These are phyloP conservation scores for Orientallactaga sibirica DNA, from an alignment of 2,797 vertebrate species.

Conservation along the genomic window DNA sequence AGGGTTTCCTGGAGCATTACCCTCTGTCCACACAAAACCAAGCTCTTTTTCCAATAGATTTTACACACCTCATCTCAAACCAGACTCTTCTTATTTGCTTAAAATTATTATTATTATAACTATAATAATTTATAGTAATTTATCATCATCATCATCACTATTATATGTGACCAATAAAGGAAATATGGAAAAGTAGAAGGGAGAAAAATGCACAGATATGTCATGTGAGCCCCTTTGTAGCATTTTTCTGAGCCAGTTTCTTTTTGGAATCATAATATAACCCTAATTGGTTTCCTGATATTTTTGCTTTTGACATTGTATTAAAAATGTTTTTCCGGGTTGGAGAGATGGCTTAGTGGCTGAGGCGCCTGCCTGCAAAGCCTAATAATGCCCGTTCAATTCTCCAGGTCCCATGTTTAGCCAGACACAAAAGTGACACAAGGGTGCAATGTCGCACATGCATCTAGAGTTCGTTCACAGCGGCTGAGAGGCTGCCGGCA, in stretches of 20 bases:
- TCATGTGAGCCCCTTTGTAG: accelerated
- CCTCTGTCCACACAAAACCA: not conserved
- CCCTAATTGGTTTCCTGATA: not conserved
- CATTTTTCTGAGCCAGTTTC: not conserved
- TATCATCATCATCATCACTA: too few relatives aligned
- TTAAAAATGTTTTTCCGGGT: not conserved
- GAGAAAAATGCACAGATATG: not conserved
- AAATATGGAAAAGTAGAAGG: not conserved
- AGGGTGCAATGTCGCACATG: too few relatives aligned
- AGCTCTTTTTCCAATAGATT: accelerated
- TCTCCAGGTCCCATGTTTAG: too few relatives aligned
- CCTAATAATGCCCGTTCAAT: too few relatives aligned
- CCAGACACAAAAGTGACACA: too few relatives aligned
- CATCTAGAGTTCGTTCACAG: too few relatives aligned
- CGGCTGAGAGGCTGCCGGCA: too few relatives aligned
- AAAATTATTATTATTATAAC: not conserved
- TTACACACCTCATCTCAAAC: not conserved
- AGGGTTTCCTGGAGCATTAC: not conserved
- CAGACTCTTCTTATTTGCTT: not conserved
- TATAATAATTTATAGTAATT: not conserved
- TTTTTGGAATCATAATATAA: not conserved
- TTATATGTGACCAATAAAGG: not conserved
- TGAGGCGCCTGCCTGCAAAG: too few relatives aligned
- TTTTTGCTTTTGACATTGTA: not conserved
- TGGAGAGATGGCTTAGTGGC: too few relatives aligned